Conservation (phyloP, 2,888 invertebrate genomes). For the Rhingia campestris region DNA sequence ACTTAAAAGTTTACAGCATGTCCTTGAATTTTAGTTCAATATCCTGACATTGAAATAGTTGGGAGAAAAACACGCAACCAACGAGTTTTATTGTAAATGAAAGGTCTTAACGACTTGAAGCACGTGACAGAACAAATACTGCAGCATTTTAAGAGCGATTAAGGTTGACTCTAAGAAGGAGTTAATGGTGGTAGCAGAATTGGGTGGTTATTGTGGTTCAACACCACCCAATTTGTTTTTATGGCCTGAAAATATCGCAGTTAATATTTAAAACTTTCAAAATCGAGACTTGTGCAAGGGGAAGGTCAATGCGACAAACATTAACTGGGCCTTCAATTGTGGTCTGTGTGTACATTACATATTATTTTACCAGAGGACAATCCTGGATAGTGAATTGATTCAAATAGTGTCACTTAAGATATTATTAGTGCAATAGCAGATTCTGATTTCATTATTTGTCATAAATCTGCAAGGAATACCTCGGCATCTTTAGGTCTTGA, state of each 20-base stretch:
- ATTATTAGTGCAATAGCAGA: too few relatives aligned
- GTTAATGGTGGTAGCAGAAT: conserved; percentile 7
- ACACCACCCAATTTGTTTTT: conserved; percentile 17
- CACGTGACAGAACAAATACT: conserved; percentile 31
- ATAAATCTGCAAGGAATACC: too few relatives aligned
- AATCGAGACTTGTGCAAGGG: too few relatives aligned
- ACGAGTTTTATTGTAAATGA: neutral
- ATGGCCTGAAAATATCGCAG: conserved; percentile 9
- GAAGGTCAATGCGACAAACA: too few relatives aligned
- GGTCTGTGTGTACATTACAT: too few relatives aligned
- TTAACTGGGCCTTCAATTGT: too few relatives aligned
- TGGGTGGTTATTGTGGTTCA: conserved; percentile 13
- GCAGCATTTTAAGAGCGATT: neutral
- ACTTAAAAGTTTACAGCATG: neutral
- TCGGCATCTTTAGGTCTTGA: too few relatives aligned
- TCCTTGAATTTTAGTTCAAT: conserved; percentile 7
- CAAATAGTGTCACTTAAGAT: too few relatives aligned
- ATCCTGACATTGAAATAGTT: conserved; percentile 19
- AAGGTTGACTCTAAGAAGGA: conserved; percentile 6
- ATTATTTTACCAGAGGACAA: too few relatives aligned
- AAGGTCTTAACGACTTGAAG: conserved; percentile 1
- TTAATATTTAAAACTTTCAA: too few relatives aligned
- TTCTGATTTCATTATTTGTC: too few relatives aligned
- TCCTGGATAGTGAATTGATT: too few relatives aligned
- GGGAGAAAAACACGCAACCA: neutral